Evolutionary conservation across 92 coral and sea anemone species (phyloP).

Genomic region (Plumapathes pennacea): DNA sequence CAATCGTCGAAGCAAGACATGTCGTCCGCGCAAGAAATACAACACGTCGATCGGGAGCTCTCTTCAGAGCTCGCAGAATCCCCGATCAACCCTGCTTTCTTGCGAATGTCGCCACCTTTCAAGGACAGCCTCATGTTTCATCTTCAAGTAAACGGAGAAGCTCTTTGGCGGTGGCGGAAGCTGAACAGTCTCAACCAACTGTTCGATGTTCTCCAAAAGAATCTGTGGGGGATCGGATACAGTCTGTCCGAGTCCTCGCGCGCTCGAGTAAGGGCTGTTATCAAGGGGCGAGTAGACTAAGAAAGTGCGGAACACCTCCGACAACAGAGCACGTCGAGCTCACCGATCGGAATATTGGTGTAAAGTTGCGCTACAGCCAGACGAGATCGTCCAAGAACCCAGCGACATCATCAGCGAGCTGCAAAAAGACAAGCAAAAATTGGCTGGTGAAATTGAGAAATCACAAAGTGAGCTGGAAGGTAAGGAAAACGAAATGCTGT

Average conservation of each 20-base stretch:
- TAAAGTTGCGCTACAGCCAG: neutral
- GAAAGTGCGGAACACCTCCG: no score
- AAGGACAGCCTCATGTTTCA: neutral
- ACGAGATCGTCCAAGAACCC: neutral
- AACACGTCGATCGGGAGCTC: constrained; percentile 8
- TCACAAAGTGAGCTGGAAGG: neutral
- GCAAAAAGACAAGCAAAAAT: constrained; percentile 1
- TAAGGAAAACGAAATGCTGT: neutral
- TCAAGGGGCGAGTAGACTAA: no score
- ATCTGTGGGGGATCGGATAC: no score
- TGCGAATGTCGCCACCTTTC: neutral
- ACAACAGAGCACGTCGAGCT: no score
- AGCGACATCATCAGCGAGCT: neutral
- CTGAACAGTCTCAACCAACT: neutral
- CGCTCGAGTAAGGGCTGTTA: no score
- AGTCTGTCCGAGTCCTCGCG: no score
- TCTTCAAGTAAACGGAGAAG: constrained; percentile 1
- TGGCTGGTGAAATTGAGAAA: neutral
- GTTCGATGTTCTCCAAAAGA: neutral
- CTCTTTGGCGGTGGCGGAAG: constrained; percentile 1
- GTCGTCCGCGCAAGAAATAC: constrained; percentile 1
- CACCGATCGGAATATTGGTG: no score
- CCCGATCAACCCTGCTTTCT: constrained; percentile 2
- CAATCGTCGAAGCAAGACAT: neutral
- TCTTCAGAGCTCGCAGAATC: constrained; percentile 10